Evolutionary conservation across 2,797 vertebrate species (phyloP), one percentile per base, ranked within the genome.

Genomic region (Fistularia tabacaria): DNA sequence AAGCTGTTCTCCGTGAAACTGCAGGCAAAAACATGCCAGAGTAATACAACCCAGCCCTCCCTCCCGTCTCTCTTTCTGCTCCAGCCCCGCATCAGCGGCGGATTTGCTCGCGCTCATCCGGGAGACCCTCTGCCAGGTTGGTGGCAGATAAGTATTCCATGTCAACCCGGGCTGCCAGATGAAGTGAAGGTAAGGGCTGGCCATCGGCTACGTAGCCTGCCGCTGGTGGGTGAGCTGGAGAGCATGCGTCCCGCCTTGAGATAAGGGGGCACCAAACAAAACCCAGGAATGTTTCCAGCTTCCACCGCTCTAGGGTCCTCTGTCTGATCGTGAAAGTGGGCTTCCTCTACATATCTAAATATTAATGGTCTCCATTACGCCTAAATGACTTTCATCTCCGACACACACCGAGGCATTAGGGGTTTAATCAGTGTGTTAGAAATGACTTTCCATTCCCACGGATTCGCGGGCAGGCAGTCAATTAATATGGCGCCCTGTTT

Each of bases 321-420:
- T 83, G 84, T 75, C 70, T 71, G 56, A 82, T 82, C 82, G 66
- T 83, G 69, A 49, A 64, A 47, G 86, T 73, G 63, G 79, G 65
- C 77, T 83, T 86, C 78, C 76, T 66, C 81, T 83, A 69, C 75
- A 74, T 84, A 80, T 83, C 73, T 76, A 82, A 88, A 89, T 88
- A 91, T 88, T 90, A 90, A 91, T 90, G 86, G 85, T 85, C 78
- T 85, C 88, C 82, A 87, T 90, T 90, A 88, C 83, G 77, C 6
- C 61, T 81, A 88, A 88, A 89, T 87, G 59, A 85, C 87, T 88
- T 90, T 90, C 77, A 87, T 85, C 82, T 87, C 77, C 46, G 66
- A 80, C 76, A 87, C 79, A 78, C 76, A 74, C 74, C 76, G 77
- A 81, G 74, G 83, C 68, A 87, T 40, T 89, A 85, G 84, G 83